These are phyloP conservation scores for Heliconius hermathena DNA, from an alignment of 1,140 invertebrate species.

Conservation along the genomic window DNA sequence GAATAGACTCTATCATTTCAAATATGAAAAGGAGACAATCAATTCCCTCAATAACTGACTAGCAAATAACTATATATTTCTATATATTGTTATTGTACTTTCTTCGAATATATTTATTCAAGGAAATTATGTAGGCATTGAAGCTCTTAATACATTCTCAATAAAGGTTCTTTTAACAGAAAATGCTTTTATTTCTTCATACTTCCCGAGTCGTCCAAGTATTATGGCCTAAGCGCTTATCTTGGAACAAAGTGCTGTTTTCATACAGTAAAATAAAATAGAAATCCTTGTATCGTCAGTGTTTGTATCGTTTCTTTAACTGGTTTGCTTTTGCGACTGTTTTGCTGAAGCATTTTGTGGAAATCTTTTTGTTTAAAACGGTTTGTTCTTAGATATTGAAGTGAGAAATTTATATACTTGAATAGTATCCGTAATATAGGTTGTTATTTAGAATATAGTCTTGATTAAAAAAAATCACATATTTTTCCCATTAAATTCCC, in stretches of 20 bases:
- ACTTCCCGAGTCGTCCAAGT: slow-evolving; percentile 31
- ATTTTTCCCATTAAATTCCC: too few relatives aligned
- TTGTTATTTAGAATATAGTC: too few relatives aligned
- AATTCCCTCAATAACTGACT: background rate
- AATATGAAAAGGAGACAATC: background rate
- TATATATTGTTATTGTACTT: background rate
- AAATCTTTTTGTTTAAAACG: background rate
- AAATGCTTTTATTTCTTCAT: slow-evolving; percentile 20
- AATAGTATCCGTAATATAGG: background rate
- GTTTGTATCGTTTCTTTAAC: slow-evolving; percentile 30
- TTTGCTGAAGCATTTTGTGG: background rate
- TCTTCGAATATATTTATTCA: background rate
- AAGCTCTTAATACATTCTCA: background rate
- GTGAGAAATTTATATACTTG: background rate
- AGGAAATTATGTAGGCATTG: background rate
- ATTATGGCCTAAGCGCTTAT: slow-evolving; percentile 47
- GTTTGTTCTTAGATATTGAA: background rate
- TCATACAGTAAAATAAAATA: slow-evolving; percentile 46
- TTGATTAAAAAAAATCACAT: too few relatives aligned
- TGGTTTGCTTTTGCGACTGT: slow-evolving; percentile 23
- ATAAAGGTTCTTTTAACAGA: background rate
- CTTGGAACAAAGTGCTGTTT: slow-evolving; percentile 49
- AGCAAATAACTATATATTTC: slow-evolving; percentile 4
- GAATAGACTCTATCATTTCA: background rate
- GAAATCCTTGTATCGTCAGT: slow-evolving; percentile 32